phyloP scores from a whole-genome alignment of 1,140 invertebrate genomes.

The Nilaparvata lugens region DNA sequence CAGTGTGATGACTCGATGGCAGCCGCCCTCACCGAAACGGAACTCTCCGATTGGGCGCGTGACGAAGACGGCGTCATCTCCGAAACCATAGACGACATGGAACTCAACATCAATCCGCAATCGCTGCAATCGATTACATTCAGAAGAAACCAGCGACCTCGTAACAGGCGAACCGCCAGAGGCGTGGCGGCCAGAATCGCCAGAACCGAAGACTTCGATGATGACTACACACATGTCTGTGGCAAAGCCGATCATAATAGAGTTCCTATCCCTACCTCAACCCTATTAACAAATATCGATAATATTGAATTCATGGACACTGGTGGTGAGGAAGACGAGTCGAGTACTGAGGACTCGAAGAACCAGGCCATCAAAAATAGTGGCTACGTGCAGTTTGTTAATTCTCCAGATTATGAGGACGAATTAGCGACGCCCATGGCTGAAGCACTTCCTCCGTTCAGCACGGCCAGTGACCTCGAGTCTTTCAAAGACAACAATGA shows the following conservation, averaged over 20 bases:
- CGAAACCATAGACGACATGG: conserved; percentile 58
- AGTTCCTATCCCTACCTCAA: conserved; percentile 16
- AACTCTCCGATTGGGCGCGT: conserved; percentile 74
- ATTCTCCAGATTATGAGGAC: conserved; percentile 30
- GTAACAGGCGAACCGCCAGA: conserved; percentile 32
- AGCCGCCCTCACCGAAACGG: conserved; percentile 67
- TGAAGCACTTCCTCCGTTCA: conserved; percentile 12
- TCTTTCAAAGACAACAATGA: conserved; percentile 24
- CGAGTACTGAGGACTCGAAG: conserved; percentile 32
- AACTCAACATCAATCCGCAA: conserved; percentile 45
- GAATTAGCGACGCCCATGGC: conserved; percentile 21
- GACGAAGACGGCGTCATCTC: conserved; percentile 56
- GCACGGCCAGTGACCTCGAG: conserved; percentile 2
- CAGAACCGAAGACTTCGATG: conserved; percentile 34
- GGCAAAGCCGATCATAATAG: conserved; percentile 25
- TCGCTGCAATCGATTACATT: conserved; percentile 36
- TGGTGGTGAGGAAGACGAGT: conserved; percentile 46
- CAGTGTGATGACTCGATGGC: conserved; percentile 42
- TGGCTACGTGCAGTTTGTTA: conserved; percentile 59
- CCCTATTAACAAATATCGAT: conserved; percentile 35
- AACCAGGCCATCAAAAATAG: conserved; percentile 45
- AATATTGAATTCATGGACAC: conserved; percentile 69
- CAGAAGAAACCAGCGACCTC: conserved; percentile 36
- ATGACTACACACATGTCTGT: conserved; percentile 37
- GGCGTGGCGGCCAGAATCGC: conserved; percentile 31